Conservation (phyloP, 35 echinoderm and acorn worm species). For the Ptychodera flava region DNA sequence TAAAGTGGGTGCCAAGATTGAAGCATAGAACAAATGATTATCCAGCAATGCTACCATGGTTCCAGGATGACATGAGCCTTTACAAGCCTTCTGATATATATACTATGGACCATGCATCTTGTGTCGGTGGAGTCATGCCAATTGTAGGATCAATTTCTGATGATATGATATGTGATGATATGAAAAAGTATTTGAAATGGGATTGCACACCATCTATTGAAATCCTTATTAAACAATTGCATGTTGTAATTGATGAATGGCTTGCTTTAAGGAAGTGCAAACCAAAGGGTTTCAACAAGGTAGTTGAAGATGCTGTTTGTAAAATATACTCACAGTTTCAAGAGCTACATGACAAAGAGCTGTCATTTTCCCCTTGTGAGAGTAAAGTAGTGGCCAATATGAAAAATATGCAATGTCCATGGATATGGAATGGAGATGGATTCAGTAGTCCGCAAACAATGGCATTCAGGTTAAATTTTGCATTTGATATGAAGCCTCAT, state of each 20-base stretch:
- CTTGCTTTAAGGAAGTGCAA: background rate
- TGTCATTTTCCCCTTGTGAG: background rate
- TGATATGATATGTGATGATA: background rate
- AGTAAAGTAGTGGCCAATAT: too few relatives aligned
- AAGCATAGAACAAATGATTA: background rate
- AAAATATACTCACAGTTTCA: background rate
- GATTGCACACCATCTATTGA: background rate
- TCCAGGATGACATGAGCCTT: background rate
- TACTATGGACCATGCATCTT: background rate
- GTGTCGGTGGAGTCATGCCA: background rate
- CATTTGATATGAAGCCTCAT: slow-evolving; percentile 13
- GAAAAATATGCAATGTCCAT: too few relatives aligned
- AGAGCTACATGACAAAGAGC: background rate
- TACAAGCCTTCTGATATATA: background rate
- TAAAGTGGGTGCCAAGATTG: background rate
- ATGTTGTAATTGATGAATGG: background rate
- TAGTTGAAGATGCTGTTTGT: background rate
- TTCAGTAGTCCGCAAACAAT: slow-evolving; percentile 7
- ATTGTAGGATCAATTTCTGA: too few relatives aligned
- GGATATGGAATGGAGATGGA: slow-evolving; percentile 39
- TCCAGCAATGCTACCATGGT: background rate
- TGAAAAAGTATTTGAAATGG: background rate
- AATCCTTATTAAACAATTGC: background rate
- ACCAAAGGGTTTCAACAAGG: background rate
- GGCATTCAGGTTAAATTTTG: background rate